These are phyloP conservation scores for Thalassophryne amazonica DNA, from an alignment of 2,797 vertebrate genomes.

Conservation along the genomic window DNA sequence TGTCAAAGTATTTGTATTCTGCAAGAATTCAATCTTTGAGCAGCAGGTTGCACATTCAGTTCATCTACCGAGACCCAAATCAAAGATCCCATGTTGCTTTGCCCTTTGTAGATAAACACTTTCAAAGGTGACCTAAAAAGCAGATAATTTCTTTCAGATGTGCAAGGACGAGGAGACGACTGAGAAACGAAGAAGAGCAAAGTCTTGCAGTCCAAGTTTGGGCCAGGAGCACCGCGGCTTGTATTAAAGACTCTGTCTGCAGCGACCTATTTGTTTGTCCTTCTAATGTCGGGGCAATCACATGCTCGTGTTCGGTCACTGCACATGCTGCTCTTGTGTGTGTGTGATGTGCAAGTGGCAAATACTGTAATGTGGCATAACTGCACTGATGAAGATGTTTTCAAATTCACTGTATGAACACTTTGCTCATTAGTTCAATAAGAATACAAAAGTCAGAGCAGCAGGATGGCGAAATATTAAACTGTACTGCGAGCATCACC, in stretches of 20 bases:
- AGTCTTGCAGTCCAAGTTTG: conserved; percentile 49
- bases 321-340: conserved; percentile 24
- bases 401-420: too few species aligned
- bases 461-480: too few species aligned
- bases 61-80: conserved; percentile 35
- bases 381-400: conserved; percentile 14
- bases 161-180: conserved; percentile 53
- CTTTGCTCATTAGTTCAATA: too few species aligned
- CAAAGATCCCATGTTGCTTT: conserved; percentile 27
- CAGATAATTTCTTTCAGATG: conserved; percentile 58
- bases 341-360: conserved; percentile 17
- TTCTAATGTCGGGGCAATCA: conserved; percentile 53
- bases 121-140: conserved; percentile 29
- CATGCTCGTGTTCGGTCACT: conserved; percentile 28
- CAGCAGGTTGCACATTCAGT: conserved; percentile 46
- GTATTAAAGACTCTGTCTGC: conserved; percentile 9
- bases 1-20: too few species aligned
- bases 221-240: conserved; percentile 53
- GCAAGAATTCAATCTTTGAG: conserved; percentile 46
- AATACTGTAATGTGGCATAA: conserved; percentile 29
- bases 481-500: too few species aligned
- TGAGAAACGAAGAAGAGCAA: conserved; percentile 56
- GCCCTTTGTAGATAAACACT: conserved; percentile 56
- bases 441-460: too few species aligned
- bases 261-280: conserved; percentile 31